phyloP scores from a whole-genome alignment of 2,113 vertebrate species.

The Conger conger region DNA sequence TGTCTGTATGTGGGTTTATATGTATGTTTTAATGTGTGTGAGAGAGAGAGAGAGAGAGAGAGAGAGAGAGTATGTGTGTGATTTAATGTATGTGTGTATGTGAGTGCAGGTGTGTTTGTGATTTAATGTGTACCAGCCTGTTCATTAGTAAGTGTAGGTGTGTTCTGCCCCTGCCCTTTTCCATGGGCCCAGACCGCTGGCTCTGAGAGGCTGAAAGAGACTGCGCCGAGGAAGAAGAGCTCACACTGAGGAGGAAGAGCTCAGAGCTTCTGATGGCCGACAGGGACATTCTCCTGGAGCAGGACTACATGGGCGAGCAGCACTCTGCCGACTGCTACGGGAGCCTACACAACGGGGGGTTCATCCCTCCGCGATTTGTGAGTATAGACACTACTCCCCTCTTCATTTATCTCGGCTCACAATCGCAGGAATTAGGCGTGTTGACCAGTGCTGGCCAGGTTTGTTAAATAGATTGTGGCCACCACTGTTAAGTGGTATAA shows the following conservation, averaged over 20 bases:
- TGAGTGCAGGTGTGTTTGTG: constrained; percentile 4
- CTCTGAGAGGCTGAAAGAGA: neutral
- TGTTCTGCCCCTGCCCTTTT: neutral
- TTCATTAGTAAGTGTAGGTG: neutral
- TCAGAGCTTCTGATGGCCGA: constrained; percentile 54
- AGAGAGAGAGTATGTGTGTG: constrained; percentile 9
- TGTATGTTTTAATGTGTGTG: neutral
- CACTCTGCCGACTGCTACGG: constrained; percentile 61
- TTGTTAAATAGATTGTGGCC: neutral
- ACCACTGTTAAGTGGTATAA: neutral
- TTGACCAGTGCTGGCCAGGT: neutral
- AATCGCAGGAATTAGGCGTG: neutral
- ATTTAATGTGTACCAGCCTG: neutral
- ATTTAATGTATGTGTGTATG: constrained; percentile 7
- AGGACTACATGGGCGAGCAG: constrained; percentile 52
- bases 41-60: no score
- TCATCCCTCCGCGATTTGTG: constrained; percentile 67
- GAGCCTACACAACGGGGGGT: constrained; percentile 59
- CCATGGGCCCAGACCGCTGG: neutral
- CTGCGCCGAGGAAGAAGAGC: neutral
- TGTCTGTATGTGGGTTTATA: neutral
- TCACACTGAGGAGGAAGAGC: constrained; percentile 66
- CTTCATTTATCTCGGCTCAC: neutral
- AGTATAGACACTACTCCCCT: constrained; percentile 41
- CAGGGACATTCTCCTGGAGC: constrained; percentile 64